These are phyloP conservation scores for Drosophila kanekoi DNA, from an alignment of 2,888 invertebrate species.

Conservation along the genomic window DNA sequence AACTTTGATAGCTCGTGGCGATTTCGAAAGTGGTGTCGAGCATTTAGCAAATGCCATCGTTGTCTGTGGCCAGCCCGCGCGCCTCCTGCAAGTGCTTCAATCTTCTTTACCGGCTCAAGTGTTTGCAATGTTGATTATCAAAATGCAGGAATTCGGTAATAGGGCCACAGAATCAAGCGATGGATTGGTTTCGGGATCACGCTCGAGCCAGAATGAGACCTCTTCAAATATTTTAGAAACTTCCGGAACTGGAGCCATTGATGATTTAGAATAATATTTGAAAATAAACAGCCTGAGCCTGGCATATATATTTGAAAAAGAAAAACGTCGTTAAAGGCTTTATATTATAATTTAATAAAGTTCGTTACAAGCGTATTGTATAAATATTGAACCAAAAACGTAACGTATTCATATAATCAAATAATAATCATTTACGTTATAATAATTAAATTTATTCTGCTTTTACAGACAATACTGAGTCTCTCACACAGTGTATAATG, in stretches of 20 bases:
- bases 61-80: slow-evolving; percentile 93
- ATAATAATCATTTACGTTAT: slow-evolving; percentile 35
- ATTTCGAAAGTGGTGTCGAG: slow-evolving; percentile 95
- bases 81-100: slow-evolving; percentile 88
- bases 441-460: not conserved
- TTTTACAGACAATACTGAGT: not conserved
- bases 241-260: slow-evolving; percentile 73
- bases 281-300: slow-evolving; percentile 25
- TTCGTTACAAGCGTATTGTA: slow-evolving; percentile 48
- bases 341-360: slow-evolving; percentile 50
- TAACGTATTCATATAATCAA: slow-evolving; percentile 42
- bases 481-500: not conserved
- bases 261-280: slow-evolving; percentile 82
- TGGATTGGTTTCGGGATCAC: slow-evolving; percentile 64
- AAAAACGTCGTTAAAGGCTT: slow-evolving; percentile 63
- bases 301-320: slow-evolving; percentile 53
- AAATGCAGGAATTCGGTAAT: slow-evolving; percentile 85
- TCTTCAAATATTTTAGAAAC: slow-evolving; percentile 70
- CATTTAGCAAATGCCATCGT: slow-evolving; percentile 99
- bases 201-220: slow-evolving; percentile 61
- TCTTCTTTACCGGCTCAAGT: slow-evolving; percentile 98
- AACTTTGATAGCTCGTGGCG: slow-evolving; percentile 93
- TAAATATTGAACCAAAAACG: slow-evolving; percentile 43
- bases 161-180: slow-evolving; percentile 79
- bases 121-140: slow-evolving; percentile 94